Base-by-base conservation (phyloP, 2,888 invertebrate species). In the Nemurella pictetii region DNA sequence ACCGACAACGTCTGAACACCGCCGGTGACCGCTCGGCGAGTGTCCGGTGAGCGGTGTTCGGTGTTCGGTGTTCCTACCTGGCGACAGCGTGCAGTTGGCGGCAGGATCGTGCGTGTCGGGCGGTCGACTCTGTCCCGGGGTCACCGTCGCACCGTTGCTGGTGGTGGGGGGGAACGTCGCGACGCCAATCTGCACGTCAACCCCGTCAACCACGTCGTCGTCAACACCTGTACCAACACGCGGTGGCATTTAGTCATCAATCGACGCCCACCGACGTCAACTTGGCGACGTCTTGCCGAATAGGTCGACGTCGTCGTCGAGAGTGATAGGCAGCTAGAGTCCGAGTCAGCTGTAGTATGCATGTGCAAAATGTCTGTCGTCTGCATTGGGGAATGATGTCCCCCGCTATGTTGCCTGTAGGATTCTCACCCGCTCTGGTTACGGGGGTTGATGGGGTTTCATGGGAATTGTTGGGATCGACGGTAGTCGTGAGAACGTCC, bases 91-190 rank as follows among this genome's bases (percentile, higher is more conserved):
- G 78, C 32, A 82, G 82, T 82, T 29, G 82, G 73, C 75, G 27
- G 82, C 25, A 75, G 27, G 27, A 82, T 81, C 26, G 28, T 73
- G 55, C 55, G 32, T 26, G 81, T 80, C 27, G 74, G 9, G 25
- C 73, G 26, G 88, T 87, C 86, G 86, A 86, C 84, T 85, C 88
- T 88, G 89, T 89, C 87, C 89, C 89, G 82, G 89, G 88, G 87
- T 89, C 89, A 88, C 87, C 86, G 87, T 83, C 87, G 86, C 85
- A 55, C 86, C 85, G 88, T 80, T 88, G 88, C 78, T 88, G 88
- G 86, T 86, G 89, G 85, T 81, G 83, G 87, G 87, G 86, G 87
- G 87, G 87, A 85, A 87, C 83, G 86, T 85, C 84, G 85, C 82
- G 84, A 85, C 85, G 81, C n/a, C n/a, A n/a, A n/a, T n/a, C n/a